Evolutionary conservation across 1,140 invertebrate genomes (phyloP).

Genomic region (Ceratina australensis): DNA sequence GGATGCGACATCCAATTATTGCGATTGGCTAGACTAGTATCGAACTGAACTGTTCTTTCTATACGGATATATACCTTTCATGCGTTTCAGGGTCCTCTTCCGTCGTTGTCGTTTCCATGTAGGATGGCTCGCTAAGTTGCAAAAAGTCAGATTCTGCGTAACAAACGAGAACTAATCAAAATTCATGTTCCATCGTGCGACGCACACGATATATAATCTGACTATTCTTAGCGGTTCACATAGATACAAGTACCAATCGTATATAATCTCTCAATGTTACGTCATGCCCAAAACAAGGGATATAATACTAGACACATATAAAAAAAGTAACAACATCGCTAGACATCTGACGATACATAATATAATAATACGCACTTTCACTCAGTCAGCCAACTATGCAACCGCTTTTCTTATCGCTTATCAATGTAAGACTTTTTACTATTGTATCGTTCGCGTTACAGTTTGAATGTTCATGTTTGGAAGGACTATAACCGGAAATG

Average conservation of each 20-base stretch:
- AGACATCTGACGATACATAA: conserved; percentile 73
- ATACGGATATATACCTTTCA: conserved; percentile 76
- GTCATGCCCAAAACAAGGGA: conserved; percentile 78
- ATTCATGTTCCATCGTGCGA: neutral
- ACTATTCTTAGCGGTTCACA: conserved; percentile 64
- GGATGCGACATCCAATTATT: too few species aligned
- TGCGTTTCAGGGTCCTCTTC: conserved; percentile 80
- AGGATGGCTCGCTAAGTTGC: conserved; percentile 81
- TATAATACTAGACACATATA: conserved; percentile 77
- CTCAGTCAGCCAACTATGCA: conserved; percentile 68
- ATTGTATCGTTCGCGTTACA: conserved; percentile 1
- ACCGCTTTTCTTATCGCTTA: conserved; percentile 46
- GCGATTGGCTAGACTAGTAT: too few species aligned
- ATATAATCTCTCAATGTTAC: conserved; percentile 70
- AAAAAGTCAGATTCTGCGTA: conserved; percentile 81
- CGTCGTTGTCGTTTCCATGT: conserved; percentile 79
- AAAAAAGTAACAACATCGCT: conserved; percentile 76
- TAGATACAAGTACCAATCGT: conserved; percentile 69
- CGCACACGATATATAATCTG: conserved; percentile 18
- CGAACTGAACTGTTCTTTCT: too few species aligned
- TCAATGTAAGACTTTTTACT: neutral
- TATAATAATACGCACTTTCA: conserved; percentile 69
- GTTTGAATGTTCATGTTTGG: conserved; percentile 1
- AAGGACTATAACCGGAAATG: too few species aligned
- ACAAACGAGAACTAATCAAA: conserved; percentile 66